Conservation (phyloP, 2,797 vertebrate genomes). For the Enteromius trimaculatus region DNA sequence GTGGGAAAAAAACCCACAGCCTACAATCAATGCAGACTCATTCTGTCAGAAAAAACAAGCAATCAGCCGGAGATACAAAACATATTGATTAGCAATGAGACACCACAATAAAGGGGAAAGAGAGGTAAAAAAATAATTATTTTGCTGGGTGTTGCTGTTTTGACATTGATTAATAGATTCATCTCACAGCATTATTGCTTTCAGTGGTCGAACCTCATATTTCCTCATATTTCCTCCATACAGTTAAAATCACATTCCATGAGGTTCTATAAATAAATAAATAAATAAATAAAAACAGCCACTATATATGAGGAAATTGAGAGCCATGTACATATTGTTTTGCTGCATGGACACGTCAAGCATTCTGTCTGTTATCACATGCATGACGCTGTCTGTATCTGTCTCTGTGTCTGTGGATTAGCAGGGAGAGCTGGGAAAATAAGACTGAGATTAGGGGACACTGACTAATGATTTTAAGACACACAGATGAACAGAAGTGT, state of each 20-base stretch:
- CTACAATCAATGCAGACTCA: slow-evolving; percentile 20
- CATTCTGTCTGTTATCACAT: slow-evolving; percentile 5
- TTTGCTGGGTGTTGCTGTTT: background rate
- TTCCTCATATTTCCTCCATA: background rate
- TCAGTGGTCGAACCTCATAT: background rate
- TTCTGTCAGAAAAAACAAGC: slow-evolving; percentile 14
- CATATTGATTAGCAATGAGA: slow-evolving; percentile 65
- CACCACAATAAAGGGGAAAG: slow-evolving; percentile 69
- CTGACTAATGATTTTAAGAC: slow-evolving; percentile 33
- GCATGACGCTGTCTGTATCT: background rate
- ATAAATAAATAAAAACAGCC: background rate
- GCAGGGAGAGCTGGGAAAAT: slow-evolving; percentile 10
- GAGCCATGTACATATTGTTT: background rate
- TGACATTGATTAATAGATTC: slow-evolving; percentile 24
- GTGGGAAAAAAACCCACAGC: slow-evolving; percentile 21
- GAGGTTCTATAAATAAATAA: too few relatives aligned
- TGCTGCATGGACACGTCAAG: background rate
- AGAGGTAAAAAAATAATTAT: slow-evolving; percentile 60
- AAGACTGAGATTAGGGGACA: slow-evolving; percentile 55
- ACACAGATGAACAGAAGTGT: slow-evolving; percentile 26
- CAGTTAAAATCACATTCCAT: background rate
- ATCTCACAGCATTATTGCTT: slow-evolving; percentile 3
- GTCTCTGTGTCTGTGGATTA: slow-evolving; percentile 44
- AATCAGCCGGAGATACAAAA: background rate
- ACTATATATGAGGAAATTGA: background rate